A percentile compares a stretch with the other conserved stretches of the same genome.
phyloP scores from a whole-genome alignment of 2,888 invertebrate genomes.

The Cataglyphis cursor region DNA sequence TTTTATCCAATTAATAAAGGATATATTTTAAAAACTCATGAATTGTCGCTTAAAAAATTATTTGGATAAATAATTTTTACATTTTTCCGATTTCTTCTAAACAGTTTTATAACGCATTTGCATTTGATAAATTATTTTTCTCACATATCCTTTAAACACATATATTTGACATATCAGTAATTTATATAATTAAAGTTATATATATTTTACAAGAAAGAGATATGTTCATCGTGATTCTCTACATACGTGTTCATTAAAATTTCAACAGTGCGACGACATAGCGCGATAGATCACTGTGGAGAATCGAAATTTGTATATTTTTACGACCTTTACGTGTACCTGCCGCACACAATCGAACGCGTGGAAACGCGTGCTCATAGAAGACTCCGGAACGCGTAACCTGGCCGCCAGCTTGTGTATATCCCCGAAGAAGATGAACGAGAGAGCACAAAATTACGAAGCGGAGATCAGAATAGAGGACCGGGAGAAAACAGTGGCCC shows the following conservation, averaged over 20 bases:
- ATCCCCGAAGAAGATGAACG: constrained; percentile 43
- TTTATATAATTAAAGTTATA: constrained; percentile 12
- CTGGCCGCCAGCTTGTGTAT: constrained; percentile 52
- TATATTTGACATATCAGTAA: not conserved
- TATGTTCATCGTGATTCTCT: constrained; percentile 4
- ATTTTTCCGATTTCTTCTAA: not conserved
- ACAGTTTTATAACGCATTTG: not conserved
- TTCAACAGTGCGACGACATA: constrained; percentile 34
- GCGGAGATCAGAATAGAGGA: not conserved
- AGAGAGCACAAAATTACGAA: constrained; percentile 56
- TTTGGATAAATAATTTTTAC: not conserved
- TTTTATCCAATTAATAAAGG: not conserved
- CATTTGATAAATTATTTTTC: not conserved
- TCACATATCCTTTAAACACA: not conserved
- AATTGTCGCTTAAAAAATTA: not conserved
- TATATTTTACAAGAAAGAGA: not conserved
- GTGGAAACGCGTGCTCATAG: constrained; percentile 59
- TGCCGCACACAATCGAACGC: constrained; percentile 65
- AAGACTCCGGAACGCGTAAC: constrained; percentile 41
- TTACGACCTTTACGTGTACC: constrained; percentile 66
- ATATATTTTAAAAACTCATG: not conserved
- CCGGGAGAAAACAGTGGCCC: constrained; percentile 73
- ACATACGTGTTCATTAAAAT: constrained; percentile 58
- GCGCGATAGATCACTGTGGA: constrained; percentile 41
- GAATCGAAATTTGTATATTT: constrained; percentile 70